Evolutionary conservation across 2,797 vertebrate species (phyloP).

Genomic region (Epinephelus coioides): DNA sequence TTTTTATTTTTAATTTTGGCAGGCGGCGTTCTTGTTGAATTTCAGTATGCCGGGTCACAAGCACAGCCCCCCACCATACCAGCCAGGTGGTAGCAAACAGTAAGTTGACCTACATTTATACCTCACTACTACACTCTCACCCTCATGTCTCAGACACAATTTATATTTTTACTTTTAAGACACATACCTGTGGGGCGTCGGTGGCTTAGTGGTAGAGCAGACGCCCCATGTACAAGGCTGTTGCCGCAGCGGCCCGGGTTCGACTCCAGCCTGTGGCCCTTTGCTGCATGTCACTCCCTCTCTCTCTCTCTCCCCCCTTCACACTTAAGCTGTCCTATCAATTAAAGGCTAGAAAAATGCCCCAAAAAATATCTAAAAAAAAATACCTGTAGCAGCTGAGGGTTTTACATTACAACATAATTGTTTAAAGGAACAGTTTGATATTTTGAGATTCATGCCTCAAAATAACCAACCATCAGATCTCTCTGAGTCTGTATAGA

Average conservation of each 20-base stretch:
- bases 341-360: too few relatives aligned
- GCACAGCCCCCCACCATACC: constrained; percentile 81
- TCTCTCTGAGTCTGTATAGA: background rate
- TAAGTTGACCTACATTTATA: constrained; percentile 52
- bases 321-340: too few relatives aligned
- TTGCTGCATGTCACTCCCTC: too few relatives aligned
- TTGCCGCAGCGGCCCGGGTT: too few relatives aligned
- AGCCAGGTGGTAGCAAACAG: constrained; percentile 72
- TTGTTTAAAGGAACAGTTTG: background rate
- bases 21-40: constrained; percentile 12
- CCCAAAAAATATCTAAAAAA: too few relatives aligned
- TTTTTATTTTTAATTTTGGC: background rate
- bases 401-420: background rate
- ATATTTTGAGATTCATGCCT: background rate
- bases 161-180: background rate
- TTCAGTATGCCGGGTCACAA: constrained; percentile 83
- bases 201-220: too few relatives aligned
- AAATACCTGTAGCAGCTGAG: background rate
- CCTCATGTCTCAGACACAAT: background rate
- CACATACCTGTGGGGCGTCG: too few relatives aligned
- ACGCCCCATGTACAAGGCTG: too few relatives aligned
- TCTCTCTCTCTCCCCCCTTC: too few relatives aligned
- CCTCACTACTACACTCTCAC: background rate
- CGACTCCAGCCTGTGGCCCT: too few relatives aligned
- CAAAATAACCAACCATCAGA: background rate